A percentile compares a stretch with the other conserved stretches of the same genome.
Conservation (phyloP, 2,888 invertebrate species). For the Schrankia costaestrigalis region DNA sequence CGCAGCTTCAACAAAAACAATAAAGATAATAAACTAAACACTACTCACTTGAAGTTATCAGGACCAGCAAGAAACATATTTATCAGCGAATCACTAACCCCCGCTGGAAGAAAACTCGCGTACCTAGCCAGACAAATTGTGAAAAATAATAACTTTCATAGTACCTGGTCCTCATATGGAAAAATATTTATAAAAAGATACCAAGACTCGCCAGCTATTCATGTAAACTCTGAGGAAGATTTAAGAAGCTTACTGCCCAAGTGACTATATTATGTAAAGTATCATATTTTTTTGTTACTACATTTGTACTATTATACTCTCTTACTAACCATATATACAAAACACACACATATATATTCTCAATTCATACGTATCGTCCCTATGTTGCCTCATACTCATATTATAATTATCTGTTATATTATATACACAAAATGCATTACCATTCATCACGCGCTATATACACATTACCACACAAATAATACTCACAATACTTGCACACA, state of each 20-base stretch:
- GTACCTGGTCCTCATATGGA: constrained; percentile 3
- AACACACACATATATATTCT: background rate
- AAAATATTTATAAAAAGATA: constrained; percentile 5
- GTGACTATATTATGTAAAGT: constrained; percentile 2
- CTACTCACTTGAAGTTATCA: constrained; percentile 2
- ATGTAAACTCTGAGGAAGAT: constrained; percentile 2
- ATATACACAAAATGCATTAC: background rate
- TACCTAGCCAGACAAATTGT: constrained; percentile 5
- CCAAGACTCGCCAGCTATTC: constrained; percentile 1
- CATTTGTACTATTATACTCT: background rate
- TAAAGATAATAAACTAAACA: constrained; percentile 3
- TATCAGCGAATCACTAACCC: constrained; percentile 4
- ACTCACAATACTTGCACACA: background rate
- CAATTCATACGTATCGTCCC: background rate
- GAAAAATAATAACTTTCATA: background rate
- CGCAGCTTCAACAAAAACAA: background rate
- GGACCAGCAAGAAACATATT: constrained; percentile 1
- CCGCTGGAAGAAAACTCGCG: background rate
- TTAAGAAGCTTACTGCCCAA: background rate
- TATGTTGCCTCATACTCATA: background rate
- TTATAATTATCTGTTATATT: background rate
- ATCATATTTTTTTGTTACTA: background rate
- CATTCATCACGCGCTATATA: background rate
- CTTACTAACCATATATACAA: too few species aligned
- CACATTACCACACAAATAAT: background rate